phyloP scores from a whole-genome alignment of 2,888 invertebrate species.

The Listrodromus nycthemerus region DNA sequence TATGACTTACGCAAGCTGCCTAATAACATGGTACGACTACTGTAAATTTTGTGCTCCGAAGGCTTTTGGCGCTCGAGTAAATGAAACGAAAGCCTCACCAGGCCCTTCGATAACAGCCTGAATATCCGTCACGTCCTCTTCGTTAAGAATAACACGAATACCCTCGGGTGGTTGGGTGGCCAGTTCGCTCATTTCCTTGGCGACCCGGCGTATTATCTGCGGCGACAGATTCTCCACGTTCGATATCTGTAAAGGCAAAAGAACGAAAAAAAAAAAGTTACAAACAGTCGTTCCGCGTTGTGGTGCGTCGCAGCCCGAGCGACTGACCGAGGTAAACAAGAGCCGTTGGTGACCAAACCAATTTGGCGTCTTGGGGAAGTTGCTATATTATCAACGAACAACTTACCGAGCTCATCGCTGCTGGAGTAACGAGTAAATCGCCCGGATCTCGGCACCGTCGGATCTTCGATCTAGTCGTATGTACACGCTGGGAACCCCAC shows the following conservation, averaged over 20 bases:
- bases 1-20: conserved; percentile 1
- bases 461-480: conserved; percentile 62
- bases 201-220: conserved; percentile 94
- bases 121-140: conserved; percentile 97
- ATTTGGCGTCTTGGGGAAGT: conserved; percentile 22
- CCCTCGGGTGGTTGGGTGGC: conserved; percentile 95
- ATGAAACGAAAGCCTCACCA: conserved; percentile 84
- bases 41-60: neutral
- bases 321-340: conserved; percentile 56
- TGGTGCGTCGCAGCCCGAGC: neutral
- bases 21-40: neutral
- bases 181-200: conserved; percentile 94
- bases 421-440: conserved; percentile 52
- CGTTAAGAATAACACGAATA: conserved; percentile 94
- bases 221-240: conserved; percentile 98
- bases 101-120: conserved; percentile 97
- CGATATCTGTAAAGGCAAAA: conserved; percentile 88
- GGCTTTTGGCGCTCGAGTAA: neutral
- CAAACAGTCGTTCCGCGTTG: neutral
- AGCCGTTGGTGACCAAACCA: neutral
- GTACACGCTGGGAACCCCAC: conserved; percentile 30
- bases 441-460: conserved; percentile 65
- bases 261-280: neutral
- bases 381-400: conserved; percentile 9
- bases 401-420: conserved; percentile 81